Base-by-base conservation (phyloP, 1,140 invertebrate genomes). In the Euborellia annulipes region DNA sequence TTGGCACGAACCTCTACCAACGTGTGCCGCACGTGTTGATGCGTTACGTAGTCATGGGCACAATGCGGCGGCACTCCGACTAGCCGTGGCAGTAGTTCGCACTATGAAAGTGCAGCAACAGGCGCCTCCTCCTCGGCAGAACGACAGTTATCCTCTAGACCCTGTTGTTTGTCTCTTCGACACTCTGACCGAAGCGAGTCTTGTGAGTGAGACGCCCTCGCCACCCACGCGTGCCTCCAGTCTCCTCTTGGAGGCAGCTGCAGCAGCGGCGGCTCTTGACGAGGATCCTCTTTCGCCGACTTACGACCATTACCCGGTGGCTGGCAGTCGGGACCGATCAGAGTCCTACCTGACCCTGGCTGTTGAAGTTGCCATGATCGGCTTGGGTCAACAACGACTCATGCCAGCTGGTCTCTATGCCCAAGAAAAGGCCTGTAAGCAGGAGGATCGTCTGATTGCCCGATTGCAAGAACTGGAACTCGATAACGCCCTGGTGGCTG, bases 101-200 rank as follows among this genome's bases (percentile, higher is more conserved):
- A 82, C 80, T 18, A 76, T 87, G 71, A 77, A 84, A 55, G 71
- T 77, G 50, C 70, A 76, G 48, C 78, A 80, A 53, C 58, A 69
- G 44, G 56, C 62, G 38, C 69, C 73, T 1, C 74, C 76, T 56
- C 60, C 68, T 27, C 63, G 69, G 43, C 75, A 71, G 72, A 65
- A 68, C 48, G 63, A 72, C 51, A 68, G 66, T 48, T 82, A 85
- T 69, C 77, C 83, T 3, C 58, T 87, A 36, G 82, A 88, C 62
- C 83, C 83, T 2, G 74, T 87, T 43, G 82, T 79, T 51, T 81
- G 78, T 54, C 70, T 89, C 21, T 85, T 85, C 63, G 83, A 87
- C 61, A 85, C 80, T 3, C 64, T 88, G 34, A 74, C 80, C 3
- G 84, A 87, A 61, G 82, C 82, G 11, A 27, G 23, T 27, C 23